These are phyloP conservation scores for Hemitrygon akajei DNA, from an alignment of 2,797 vertebrate species.

Conservation along the genomic window DNA sequence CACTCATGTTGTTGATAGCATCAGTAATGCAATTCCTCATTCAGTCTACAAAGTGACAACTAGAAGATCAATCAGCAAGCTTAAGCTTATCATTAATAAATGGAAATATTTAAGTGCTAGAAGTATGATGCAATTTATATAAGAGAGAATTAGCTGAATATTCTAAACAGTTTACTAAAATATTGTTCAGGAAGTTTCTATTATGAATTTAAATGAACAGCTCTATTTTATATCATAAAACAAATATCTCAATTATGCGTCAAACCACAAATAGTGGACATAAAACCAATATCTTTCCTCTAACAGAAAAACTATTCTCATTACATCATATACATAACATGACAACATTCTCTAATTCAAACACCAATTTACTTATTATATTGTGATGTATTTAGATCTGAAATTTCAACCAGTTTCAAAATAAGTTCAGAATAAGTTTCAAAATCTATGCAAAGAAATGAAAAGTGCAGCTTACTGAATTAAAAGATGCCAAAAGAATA, in stretches of 20 bases:
- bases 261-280: neutral
- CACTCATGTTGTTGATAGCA: neutral
- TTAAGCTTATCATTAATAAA: neutral
- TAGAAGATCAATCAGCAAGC: neutral
- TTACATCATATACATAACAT: neutral
- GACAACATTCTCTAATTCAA: neutral
- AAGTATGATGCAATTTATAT: neutral
- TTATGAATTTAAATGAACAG: neutral
- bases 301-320: neutral
- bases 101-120: neutral
- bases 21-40: neutral
- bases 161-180: neutral
- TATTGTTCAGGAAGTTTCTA: neutral
- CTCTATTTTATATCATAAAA: neutral
- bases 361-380: neutral
- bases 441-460: neutral
- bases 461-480: neutral
- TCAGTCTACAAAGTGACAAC: neutral
- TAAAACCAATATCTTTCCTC: neutral
- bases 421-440: neutral
- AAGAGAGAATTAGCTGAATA: neutral
- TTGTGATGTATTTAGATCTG: neutral
- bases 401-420: neutral
- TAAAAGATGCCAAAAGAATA: neutral
- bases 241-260: neutral